Conservation (phyloP, 2,113 vertebrate genomes). For the Otis tarda region DNA sequence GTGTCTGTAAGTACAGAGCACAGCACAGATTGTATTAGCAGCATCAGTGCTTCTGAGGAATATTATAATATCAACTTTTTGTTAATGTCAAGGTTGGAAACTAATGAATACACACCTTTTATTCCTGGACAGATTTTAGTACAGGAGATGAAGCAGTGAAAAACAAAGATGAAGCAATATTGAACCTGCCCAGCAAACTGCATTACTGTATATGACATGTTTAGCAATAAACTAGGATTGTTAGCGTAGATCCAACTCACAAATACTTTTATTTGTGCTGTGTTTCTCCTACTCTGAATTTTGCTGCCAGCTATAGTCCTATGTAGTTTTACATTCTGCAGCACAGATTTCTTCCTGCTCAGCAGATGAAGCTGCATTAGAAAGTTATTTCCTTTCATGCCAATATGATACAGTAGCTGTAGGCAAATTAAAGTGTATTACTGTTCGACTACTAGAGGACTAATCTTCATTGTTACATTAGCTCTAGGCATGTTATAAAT, state of each 20-base stretch:
- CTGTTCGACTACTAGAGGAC: conserved; percentile 50
- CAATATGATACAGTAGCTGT: conserved; percentile 57
- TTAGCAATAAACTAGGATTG: conserved; percentile 57
- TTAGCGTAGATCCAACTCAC: conserved; percentile 62
- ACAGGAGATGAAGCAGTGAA: not conserved
- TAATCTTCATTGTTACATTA: conserved; percentile 68
- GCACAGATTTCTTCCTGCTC: conserved; percentile 69
- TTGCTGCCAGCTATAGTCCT: conserved; percentile 65
- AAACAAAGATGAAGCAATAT: not conserved
- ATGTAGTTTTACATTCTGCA: conserved; percentile 65
- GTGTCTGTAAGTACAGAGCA: not conserved
- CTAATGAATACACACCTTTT: not conserved
- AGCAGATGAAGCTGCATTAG: conserved; percentile 68
- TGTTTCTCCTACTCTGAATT: conserved; percentile 59
- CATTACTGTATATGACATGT: not conserved
- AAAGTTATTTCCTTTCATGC: conserved; percentile 71
- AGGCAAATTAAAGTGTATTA: conserved; percentile 65
- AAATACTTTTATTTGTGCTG: conserved; percentile 57
- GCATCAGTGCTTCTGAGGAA: not conserved
- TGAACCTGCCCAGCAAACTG: not conserved
- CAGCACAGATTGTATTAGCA: not conserved
- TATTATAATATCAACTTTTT: not conserved
- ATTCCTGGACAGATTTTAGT: not conserved
- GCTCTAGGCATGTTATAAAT: conserved; percentile 71
- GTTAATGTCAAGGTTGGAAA: not conserved